A percentile compares a stretch with the other conserved stretches of the same genome.
phyloP scores from a whole-genome alignment of 2,888 invertebrate species.

The Pseudanteris insignis region DNA sequence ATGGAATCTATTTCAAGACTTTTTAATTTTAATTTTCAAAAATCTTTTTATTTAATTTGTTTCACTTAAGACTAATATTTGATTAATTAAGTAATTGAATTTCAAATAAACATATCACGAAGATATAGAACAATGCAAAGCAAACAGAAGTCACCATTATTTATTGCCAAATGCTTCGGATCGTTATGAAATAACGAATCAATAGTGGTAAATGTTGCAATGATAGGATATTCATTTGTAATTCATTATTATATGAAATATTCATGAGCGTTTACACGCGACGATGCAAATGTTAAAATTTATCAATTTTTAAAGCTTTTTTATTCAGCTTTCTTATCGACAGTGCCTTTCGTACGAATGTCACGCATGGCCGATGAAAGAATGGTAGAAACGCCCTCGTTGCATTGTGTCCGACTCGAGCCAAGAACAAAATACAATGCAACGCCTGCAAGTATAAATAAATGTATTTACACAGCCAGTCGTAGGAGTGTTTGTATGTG shows the following conservation, averaged over 20 bases:
- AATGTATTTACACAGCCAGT: no score
- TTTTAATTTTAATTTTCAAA: no score
- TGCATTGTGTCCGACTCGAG: conserved; percentile 60
- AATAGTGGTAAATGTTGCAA: conserved; percentile 23
- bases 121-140: no score
- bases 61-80: neutral
- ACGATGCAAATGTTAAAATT: conserved; percentile 25
- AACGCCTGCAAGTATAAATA: conserved; percentile 63
- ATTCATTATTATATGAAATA: conserved; percentile 34
- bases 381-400: conserved; percentile 62
- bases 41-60: neutral
- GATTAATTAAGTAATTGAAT: no score
- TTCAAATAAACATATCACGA: no score
- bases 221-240: conserved; percentile 30
- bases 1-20: no score
- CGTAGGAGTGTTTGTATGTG: no score
- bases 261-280: conserved; percentile 23
- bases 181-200: conserved; percentile 29
- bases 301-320: conserved; percentile 33
- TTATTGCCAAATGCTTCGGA: conserved; percentile 10
- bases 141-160: conserved; percentile 3
- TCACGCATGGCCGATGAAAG: conserved; percentile 49
- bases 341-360: conserved; percentile 41
- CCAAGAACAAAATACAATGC: conserved; percentile 62
- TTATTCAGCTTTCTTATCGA: conserved; percentile 39